Evolutionary conservation across 1,140 invertebrate species (phyloP), one percentile per base, ranked within the genome.

Genomic region (Cyphomyrmex costatus): DNA sequence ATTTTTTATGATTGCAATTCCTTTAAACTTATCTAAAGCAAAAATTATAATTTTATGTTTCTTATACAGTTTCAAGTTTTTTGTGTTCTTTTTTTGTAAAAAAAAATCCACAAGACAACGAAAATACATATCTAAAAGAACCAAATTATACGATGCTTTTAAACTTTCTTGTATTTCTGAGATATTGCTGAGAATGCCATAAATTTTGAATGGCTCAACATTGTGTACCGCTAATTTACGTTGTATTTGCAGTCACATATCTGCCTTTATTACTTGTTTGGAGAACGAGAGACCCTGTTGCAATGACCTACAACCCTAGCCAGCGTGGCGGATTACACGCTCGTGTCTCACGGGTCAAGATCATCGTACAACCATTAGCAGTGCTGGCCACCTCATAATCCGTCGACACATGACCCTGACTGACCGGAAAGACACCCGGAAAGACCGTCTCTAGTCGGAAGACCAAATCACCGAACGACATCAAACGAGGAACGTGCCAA

Each of bases 221-320:
- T 5, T 8, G 16, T 2, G 14, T 33, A 2, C 7, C 14, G 56
- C 24, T 87, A 71, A 89, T 89, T 85, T 90, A 90, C 77, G 51
- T 21, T 16, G 60, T 88, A 88, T 90, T 90, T 90, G 71, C 79
- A 91, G 92, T 93, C 92, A 84, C 92, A 93, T 90, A 92, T 94
- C 88, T 82, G 80, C 82, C 89, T 93, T 94, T 93, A 94, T 92
- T 92, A 88, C 92, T 92, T 93, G 93, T 94, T 94, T 93, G 87
- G 91, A 92, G 88, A 87, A 86, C 68, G 36, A 27, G 56, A 65
- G 84, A 86, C 87, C 78, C 85, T 65, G 71, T 89, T 36, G 86
- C 73, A 68, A 66, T 90, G 88, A 86, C 87, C 88, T 70, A 66
- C 58, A 80, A 90, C 86, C 49, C 76, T 53, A 82, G 77, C 76